Percentiles rank a stretch among this genome's conserved stretches.
Evolutionary conservation across 2,888 invertebrate species (phyloP).

Genomic region (Chydorus sphaericus): DNA sequence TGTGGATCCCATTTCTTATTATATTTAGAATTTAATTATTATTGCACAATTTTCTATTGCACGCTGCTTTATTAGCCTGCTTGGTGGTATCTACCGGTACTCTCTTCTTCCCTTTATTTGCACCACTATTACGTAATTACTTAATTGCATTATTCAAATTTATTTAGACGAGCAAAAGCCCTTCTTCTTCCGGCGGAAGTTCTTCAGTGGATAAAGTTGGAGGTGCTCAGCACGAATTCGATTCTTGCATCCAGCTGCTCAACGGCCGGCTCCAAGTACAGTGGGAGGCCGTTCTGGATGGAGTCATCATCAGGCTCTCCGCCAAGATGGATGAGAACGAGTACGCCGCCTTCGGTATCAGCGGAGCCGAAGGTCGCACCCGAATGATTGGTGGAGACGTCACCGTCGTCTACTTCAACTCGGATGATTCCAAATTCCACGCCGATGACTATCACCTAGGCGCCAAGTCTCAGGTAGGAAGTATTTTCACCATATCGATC

Average conservation of each 20-base stretch:
- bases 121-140: not conserved
- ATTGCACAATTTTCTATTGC: conserved; percentile 14
- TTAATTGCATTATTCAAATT: not conserved
- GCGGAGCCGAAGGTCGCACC: conserved; percentile 50
- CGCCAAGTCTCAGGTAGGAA: conserved; percentile 44
- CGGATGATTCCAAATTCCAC: conserved; percentile 41
- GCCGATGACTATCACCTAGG: conserved; percentile 76
- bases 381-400: conserved; percentile 68
- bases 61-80: conserved; percentile 44
- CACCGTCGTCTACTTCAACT: conserved; percentile 60
- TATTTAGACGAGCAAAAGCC: conserved; percentile 62
- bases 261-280: conserved; percentile 69
- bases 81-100: conserved; percentile 88
- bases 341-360: conserved; percentile 76
- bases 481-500: not conserved
- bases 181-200: conserved; percentile 22
- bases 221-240: conserved; percentile 34
- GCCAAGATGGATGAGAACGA: conserved; percentile 66
- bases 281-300: conserved; percentile 62
- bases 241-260: conserved; percentile 71
- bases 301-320: conserved; percentile 59
- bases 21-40: not conserved
- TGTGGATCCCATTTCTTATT: not conserved
- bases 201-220: not conserved
- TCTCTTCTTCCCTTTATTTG: not conserved